Base-by-base conservation (phyloP, 2,888 invertebrate species). In the Netelia melanura region DNA sequence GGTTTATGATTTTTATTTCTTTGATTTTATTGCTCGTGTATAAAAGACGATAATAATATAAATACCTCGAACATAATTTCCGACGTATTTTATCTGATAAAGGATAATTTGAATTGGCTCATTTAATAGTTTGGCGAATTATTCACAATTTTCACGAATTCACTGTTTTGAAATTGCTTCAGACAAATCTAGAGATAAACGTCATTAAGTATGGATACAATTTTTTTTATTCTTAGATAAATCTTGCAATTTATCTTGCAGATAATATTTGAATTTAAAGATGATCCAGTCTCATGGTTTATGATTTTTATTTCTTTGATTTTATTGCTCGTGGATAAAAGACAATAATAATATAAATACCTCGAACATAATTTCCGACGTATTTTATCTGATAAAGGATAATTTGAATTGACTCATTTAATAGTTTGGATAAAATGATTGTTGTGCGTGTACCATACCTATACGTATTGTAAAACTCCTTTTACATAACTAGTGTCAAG, bases 401-500 rank as follows among this genome's bases (percentile, higher is more conserved):
- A 56, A 56, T 56, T 56, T n/a, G 14, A 62, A 62, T 62, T 23
- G 25, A 17, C 17, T 48, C n/a, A 52, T 52, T 52, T 52, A 14
- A 67, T 67, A 48, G 52, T 14, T 11, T 25, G 23, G 11, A 52
- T 67, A 48, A 67, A 52, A 23, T 52, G 48, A 23, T 67, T 17
- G 48, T 52, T 67, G 48, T 23, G 23, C 11, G 25, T 38, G 52
- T 17, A 21, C 6, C 21, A 58, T 21, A 58, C 17, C 17, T 58
- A 56, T n/a, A 17, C 62, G 70, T 70, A 70, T 65, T 75, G 75
- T 71, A 71, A 82, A 79, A 81, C 78, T 84, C 10, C 23, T 61
- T 64, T 85, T 85, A 79, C 75, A 71, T 71, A 85, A 85, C 79
- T 54, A 30, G 23, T 65, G 30, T 25, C 82, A 85, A 82, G 85